Evolutionary conservation across 2,888 invertebrate species (phyloP), one percentile per base, ranked within the genome.

Genomic region (Mythimna vitellina): DNA sequence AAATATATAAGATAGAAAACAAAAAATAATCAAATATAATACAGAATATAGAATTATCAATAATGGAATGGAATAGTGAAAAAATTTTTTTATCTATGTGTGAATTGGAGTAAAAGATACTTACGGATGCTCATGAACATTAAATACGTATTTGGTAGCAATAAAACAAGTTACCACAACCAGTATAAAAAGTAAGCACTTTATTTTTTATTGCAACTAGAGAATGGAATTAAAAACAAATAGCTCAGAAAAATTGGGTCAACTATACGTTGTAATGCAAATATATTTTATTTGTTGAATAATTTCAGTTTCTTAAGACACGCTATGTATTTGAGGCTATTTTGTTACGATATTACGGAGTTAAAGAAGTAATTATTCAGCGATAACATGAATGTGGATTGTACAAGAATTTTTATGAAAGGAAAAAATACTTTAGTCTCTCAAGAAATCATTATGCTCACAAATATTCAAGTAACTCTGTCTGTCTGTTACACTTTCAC

Each of bases 211-310:
- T 53, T 69, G 32, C 64, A 74, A 64, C 38, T 49, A 66, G n/a
- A 64, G 17, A 64, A 80, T 69, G 7, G 35, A 78, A 65, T 54
- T 57, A 54, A 73, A 66, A 64, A 57, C 35, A 10, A 73, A 76
- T 68, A 68, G 66, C 38, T 53, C n/a, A 10, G 25, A 56, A 62
- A 56, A 82, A 82, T 82, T 84, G n/a, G 82, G 84, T 82, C 72
- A 69, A 22, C 49, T 12, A 62, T 68, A 73, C 74, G n/a, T 69
- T 80, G 22, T 76, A 81, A 81, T 81, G 83, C 71, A 83, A 83
- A 71, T 75, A 57, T 49, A 65, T 81, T 80, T 72, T 83, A 70
- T 80, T 74, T 71, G 46, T 53, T 64, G 61, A 53, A 70, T 76
- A 62, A 70, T 83, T 72, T 81, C 57, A 81, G 76, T 67, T 72